Evolutionary conservation across 2,888 invertebrate genomes (phyloP).

Genomic region (Prosopocoilus inquinatus): DNA sequence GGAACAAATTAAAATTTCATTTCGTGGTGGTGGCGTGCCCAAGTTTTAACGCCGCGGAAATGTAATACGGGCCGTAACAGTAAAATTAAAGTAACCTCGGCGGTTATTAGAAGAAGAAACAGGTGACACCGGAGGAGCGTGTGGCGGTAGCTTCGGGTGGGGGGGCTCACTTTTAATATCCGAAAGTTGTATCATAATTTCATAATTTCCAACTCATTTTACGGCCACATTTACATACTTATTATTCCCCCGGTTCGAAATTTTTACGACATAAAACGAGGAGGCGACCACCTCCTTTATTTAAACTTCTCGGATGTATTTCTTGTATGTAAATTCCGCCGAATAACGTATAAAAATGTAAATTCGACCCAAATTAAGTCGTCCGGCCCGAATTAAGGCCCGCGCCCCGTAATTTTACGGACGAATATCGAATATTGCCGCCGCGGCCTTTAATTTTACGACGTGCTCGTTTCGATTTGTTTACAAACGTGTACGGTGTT

Average conservation of each 20-base stretch:
- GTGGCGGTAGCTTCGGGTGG: too few species aligned
- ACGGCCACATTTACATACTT: constrained; percentile 28
- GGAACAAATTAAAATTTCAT: too few species aligned
- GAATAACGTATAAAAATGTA: constrained; percentile 31
- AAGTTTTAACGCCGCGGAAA: too few species aligned
- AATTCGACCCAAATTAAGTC: constrained; percentile 30
- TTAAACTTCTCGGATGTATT: constrained; percentile 26
- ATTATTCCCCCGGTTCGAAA: constrained; percentile 25
- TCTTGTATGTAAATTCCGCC: constrained; percentile 29
- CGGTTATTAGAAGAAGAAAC: too few species aligned
- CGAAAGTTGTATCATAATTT: constrained; percentile 28
- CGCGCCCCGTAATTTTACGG: background rate
- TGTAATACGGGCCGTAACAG: too few species aligned
- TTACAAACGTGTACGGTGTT: too few species aligned
- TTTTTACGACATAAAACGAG: constrained; percentile 25
- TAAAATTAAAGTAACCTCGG: too few species aligned
- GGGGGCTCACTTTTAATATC: background rate
- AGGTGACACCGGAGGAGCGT: too few species aligned
- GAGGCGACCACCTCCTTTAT: constrained; percentile 18
- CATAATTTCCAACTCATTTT: constrained; percentile 33
- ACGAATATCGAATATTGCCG: background rate
- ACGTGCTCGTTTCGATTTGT: too few species aligned
- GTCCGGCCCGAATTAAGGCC: constrained; percentile 21
- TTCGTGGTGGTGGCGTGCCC: too few species aligned
- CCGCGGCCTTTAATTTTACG: background rate